Evolutionary conservation across 2,113 vertebrate genomes (phyloP), one percentile per base, ranked within the genome.

Genomic region (Girardinichthys multiradiatus): DNA sequence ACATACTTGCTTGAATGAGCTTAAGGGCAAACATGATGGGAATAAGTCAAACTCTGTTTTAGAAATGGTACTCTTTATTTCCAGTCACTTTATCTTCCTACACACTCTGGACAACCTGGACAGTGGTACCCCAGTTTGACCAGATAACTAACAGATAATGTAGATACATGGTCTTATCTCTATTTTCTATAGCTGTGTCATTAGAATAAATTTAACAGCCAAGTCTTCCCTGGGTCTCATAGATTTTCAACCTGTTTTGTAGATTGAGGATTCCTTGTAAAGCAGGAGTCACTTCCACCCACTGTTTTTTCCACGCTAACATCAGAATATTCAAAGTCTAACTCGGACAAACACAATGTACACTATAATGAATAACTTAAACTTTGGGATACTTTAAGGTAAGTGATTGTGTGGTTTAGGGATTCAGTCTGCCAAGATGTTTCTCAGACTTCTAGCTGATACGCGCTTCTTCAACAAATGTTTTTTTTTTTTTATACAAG

Each of bases 371-470:
- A 80, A 75, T 90, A 77, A 79, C 69, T 78, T 91, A 90, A 87
- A 84, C 91, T 85, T 87, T 84, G 87, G 92, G 94, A 88, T 93
- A 85, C 90, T 80, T 29, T 42, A 91, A 99, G 97, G 97, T 99
- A 97, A 98, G 97, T 98, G 95, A 92, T 76, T 85, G 82, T 92
- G 92, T 93, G 95, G 94, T 92, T 92, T 84, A 93, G 75, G 94
- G 92, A 92, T 92, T 95, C 95, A 96, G 94, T 95, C 95, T 95
- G 95, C 84, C 84, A 14, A 68, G 70, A 62, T 54, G 27, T 64
- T 31, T 54, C 37, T 51, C 29, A 61, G 76, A 77, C 28, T 35
- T 35, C 35, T 35, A 59, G 58, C 21, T 14, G 17, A 51, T 17
- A 45, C 42, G 2, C 10, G 11, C 42, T n/a, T n/a, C n/a, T 10